These are phyloP conservation scores for Limnephilus lunatus DNA, from an alignment of 2,888 invertebrate genomes.

Conservation along the genomic window DNA sequence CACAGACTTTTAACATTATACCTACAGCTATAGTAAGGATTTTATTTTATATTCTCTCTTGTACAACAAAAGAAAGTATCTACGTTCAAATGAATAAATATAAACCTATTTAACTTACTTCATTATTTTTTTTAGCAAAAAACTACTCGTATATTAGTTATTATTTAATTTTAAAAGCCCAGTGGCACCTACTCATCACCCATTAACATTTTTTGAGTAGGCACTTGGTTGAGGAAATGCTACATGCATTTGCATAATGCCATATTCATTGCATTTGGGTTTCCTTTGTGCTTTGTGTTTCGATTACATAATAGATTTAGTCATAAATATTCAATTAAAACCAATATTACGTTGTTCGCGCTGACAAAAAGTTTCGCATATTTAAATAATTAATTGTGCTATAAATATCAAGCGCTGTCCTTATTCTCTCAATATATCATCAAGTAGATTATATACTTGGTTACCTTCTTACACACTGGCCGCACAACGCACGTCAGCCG, in stretches of 20 bases:
- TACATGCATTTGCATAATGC: too few species aligned
- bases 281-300: conserved; percentile 2
- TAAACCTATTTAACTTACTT: too few species aligned
- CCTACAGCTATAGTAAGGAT: too few species aligned
- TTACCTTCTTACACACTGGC: too few species aligned
- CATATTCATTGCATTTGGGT: not conserved
- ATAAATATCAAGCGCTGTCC: not conserved
- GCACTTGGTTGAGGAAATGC: not conserved
- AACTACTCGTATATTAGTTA: too few species aligned
- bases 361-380: not conserved
- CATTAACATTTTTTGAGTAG: not conserved
- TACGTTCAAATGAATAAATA: too few species aligned
- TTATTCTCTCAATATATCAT: too few species aligned
- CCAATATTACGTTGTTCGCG: not conserved
- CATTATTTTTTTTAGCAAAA: too few species aligned
- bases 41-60: too few species aligned
- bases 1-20: not conserved
- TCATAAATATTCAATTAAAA: conserved; percentile 6
- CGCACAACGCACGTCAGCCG: too few species aligned
- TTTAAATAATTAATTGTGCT: not conserved
- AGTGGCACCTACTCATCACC: not conserved
- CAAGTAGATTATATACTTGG: too few species aligned
- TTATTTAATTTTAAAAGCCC: not conserved
- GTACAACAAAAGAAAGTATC: too few species aligned
- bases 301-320: not conserved